Base-by-base conservation (phyloP, 2,888 invertebrate genomes). In the Stegophylla sp. region DNA sequence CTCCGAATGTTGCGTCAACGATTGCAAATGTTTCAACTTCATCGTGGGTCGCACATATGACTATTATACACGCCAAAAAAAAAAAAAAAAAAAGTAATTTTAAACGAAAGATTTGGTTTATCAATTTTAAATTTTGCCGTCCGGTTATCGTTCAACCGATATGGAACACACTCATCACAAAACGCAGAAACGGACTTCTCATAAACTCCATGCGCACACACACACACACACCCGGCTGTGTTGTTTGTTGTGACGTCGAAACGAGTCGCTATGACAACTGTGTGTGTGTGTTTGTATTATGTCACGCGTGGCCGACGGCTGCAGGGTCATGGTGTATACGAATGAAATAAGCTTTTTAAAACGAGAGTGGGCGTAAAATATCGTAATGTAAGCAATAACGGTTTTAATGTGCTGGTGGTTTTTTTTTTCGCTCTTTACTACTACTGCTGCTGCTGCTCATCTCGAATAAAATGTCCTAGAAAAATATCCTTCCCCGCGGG, bases 11-110 rank as follows among this genome's bases (percentile, higher is more conserved):
- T 69, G 67, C 20, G 69, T 20, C 69, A 79, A 61, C 48, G 79
- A 69, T 23, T 79, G 79, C 69, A 79, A 61, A 71, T 79, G 69
- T 79, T 79, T 79, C 61, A 79, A 34, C 69, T 79, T 79, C 79
- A 79, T 79, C 51, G n/a, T n/a, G n/a, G n/a, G n/a, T 10, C 10
- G 1, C 17, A 10, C 23, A 12, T 12, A 12, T 10, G 23, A 2
- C 17, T 7, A 56, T 20, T 5, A n/a, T n/a, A 34, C 34, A 34
- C 34, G 34, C 7, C 34, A 34, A 7, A 5, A 34, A 7, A 34
- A 34, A 34, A 34, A 34, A 3, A 34, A n/a, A n/a, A n/a, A n/a
- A n/a, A n/a, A n/a, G n/a, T n/a, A n/a, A n/a, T n/a, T n/a, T n/a
- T n/a, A n/a, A 34, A 7, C 34, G 34, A 34, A 34, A 34, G 7